Conservation (phyloP, 2,888 invertebrate genomes). For the Malacosoma neustria region DNA sequence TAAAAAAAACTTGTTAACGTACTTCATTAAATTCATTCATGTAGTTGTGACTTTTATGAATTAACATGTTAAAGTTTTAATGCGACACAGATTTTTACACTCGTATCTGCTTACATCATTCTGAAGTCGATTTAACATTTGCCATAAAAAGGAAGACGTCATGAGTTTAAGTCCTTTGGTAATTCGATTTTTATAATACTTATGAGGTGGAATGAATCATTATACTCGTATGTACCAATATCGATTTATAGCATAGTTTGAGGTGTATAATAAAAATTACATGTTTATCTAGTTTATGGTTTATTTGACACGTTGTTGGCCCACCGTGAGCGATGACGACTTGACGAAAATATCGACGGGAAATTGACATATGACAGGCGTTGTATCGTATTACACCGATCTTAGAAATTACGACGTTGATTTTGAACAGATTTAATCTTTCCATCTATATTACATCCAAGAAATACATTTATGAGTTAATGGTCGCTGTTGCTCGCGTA, state of each 20-base stretch:
- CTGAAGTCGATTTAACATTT: constrained; percentile 56
- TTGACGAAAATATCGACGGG: constrained; percentile 62
- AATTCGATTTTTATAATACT: constrained; percentile 43
- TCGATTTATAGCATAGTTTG: constrained; percentile 16
- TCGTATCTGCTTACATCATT: constrained; percentile 39
- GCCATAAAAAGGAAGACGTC: constrained; percentile 42
- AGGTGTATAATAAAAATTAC: constrained; percentile 19
- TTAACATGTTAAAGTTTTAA: neutral
- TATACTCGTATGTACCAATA: constrained; percentile 26
- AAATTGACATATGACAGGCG: constrained; percentile 46
- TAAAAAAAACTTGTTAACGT: constrained; percentile 15
- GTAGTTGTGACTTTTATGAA: constrained; percentile 6
- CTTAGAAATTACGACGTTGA: constrained; percentile 43
- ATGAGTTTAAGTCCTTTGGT: constrained; percentile 31
- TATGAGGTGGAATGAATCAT: constrained; percentile 32
- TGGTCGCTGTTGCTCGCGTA: no score
- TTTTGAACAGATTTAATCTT: constrained; percentile 20
- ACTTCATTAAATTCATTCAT: constrained; percentile 11
- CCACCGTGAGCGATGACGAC: constrained; percentile 28
- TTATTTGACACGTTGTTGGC: constrained; percentile 44
- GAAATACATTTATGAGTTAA: no score
- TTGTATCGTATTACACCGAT: constrained; percentile 50
- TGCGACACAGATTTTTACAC: constrained; percentile 3
- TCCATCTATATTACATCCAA: no score
- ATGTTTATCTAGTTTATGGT: constrained; percentile 32